These are phyloP conservation scores for Lasiommata megera DNA, from an alignment of 2,888 invertebrate species.

Conservation along the genomic window DNA sequence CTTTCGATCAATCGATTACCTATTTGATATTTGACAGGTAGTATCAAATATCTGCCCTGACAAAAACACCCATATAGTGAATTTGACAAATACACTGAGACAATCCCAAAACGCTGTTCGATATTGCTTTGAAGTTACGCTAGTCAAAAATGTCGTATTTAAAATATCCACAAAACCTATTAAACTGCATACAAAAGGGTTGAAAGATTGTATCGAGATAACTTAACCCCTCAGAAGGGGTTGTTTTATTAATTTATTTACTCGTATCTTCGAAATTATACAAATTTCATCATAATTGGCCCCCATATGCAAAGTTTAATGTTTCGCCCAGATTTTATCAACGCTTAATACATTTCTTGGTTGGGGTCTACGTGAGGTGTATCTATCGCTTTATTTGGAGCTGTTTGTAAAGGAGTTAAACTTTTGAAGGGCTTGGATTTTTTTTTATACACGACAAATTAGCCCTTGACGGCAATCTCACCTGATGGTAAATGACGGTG, in stretches of 20 bases:
- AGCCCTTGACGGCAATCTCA: too few relatives aligned
- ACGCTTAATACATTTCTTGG: conserved; percentile 61
- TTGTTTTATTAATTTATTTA: conserved; percentile 79
- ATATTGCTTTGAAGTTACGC: too few relatives aligned
- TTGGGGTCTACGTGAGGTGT: conserved; percentile 22
- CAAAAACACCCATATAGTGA: too few relatives aligned
- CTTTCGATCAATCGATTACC: too few relatives aligned
- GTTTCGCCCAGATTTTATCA: conserved; percentile 65
- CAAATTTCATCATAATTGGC: conserved; percentile 65
- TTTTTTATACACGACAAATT: too few relatives aligned
- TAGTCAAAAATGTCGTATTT: not conserved
- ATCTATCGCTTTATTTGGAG: conserved; percentile 13
- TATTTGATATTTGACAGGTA: too few relatives aligned
- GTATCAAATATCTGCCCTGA: too few relatives aligned
- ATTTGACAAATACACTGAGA: too few relatives aligned
- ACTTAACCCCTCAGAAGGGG: conserved; percentile 67
- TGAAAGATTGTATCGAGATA: conserved; percentile 65
- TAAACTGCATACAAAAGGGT: conserved; percentile 41
- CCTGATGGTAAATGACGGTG: too few relatives aligned
- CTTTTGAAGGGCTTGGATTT: not conserved
- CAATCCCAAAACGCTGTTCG: too few relatives aligned
- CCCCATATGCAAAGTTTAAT: conserved; percentile 77
- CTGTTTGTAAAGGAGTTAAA: not conserved
- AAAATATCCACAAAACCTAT: not conserved
- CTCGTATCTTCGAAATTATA: conserved; percentile 64